Evolutionary conservation across 2,888 invertebrate genomes (phyloP), one percentile per base, ranked within the genome.

Genomic region (Hemistola chrysoprasaria): DNA sequence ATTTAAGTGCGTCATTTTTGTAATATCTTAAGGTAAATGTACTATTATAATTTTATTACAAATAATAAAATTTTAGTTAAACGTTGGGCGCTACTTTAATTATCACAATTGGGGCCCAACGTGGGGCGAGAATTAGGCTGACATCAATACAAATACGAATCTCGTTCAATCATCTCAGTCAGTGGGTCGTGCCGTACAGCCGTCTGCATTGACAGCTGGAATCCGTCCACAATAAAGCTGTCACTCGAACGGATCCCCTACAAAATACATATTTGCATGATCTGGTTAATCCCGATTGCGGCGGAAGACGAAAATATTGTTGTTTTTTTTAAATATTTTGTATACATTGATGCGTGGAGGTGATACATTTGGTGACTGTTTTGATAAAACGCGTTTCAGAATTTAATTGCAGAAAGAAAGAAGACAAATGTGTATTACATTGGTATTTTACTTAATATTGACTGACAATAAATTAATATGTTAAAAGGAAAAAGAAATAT

Each of bases 191-290:
- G 33, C 29, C 22, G 25, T 7, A 26, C 31, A 31, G n/a, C 31
- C 32, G 10, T 5, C 26, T 34, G 22, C 33, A 43, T 38, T 38
- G 43, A 44, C 43, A 44, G 11, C 30, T 26, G 43, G 34, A 38
- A 44, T 44, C 43, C 38, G 11, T n/a, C 30, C 43, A 44, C 43
- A 44, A 43, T 44, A 34, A 35, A 39, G 8, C 38, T 44, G 43
- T 34, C 43, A 44, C 10, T 38, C 29, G 8, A 9, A 28, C 21
- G 20, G 11, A 22, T 23, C 33, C 33, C 28, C 27, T 27, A 29
- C 22, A 29, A 22, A 32, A 33, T 28, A 38, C 30, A 28, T 34
- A 16, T 21, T 30, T 30, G 25, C 11, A 8, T 30, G 37, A 11
- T 11, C 29, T 8, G 11, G 11, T 25, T 11, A 27, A 28, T 6